Base-by-base conservation (phyloP, 2,113 vertebrate species). In the Trochalopteron elliotii region DNA sequence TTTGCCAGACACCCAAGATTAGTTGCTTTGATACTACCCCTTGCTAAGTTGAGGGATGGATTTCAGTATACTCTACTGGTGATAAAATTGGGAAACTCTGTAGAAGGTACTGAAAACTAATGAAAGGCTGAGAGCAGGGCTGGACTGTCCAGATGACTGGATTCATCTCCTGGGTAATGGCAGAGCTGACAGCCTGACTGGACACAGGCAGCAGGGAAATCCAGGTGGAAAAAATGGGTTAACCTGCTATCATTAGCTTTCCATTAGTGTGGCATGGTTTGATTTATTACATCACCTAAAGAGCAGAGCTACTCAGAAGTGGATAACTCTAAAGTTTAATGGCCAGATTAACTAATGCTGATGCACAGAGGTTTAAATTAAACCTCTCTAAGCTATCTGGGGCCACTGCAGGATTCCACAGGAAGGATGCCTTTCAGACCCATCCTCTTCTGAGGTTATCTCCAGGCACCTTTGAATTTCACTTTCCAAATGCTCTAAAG, bases 231-330 rank as follows among this genome's bases (percentile, higher is more conserved):
- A 80, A 91, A 77, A 1, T 0, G 50, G 79, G 91, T 94, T 93
- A 95, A 88, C 67, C 25, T 77, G 71, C 84, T 74, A 74, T 97
- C 85, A 93, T 96, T 96, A 94, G 50, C 35, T 96, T 93, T 86
- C 84, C 63, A 93, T 95, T 96, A 97, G 78, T 0, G 30, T 59
- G 82, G 59, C 79, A 52, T 70, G 59, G 31, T 81, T 88, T 96
- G 92, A 96, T 96, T 96, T 94, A 96, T 93, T 91, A 12, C 35
- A 91, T 93, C 67, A 86, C 67, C 84, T 88, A 74, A 96, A 93
- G 91, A 95, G 93, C 90, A 86, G 49, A 93, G 89, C 95, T 88
- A n/a, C 89, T 96, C 91, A 94, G 50, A 93, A 95, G 78, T 77
- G 50, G 93, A 47, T 88, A 91, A 91, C 90, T 89, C 89, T 93